Evolutionary conservation across 2,113 vertebrate genomes (phyloP), one percentile per base, ranked within the genome.

Genomic region (Nothocercus nigrocapillus): DNA sequence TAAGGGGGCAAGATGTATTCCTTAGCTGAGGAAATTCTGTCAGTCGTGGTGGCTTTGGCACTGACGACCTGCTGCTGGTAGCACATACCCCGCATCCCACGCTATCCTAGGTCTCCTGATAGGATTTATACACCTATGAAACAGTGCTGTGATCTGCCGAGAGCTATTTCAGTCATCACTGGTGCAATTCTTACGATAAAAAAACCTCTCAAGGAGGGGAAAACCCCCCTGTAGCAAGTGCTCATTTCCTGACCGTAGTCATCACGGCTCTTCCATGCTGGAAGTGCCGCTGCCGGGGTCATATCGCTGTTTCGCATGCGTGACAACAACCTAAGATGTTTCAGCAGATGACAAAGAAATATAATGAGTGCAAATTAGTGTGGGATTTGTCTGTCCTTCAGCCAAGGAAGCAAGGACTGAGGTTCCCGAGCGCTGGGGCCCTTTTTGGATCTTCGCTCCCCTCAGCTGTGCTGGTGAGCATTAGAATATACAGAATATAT

Each of bases 121-220:
- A 68, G 30, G 32, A 69, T 85, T 89, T 47, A 25, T 59, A 24
- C 51, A 24, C 56, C 8, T 44, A 25, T 10, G 13, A 0, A 40
- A 13, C 18, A 27, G 32, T 0, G 1, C 0, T 17, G 75, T 42
- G n/a, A 24, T 73, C n/a, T 74, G 30, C 34, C 36, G 67, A 63
- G 76, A 86, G 40, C 18, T 1, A 17, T 15, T 34, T 36, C 15
- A 51, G 80, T 10, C 21, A 81, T 83, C 30, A 86, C 56, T 68
- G 80, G 38, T 84, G 20, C 56, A 75, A 18, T 92, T 89, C 56
- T 61, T 20, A 10, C 21, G 63, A 20, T 67, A 51, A 88, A 82
- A 25, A 24, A 1, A 25, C 40, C 32, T 47, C 44, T 14, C 20
- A 34, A 19, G 28, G 42, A 30, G 12, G 66, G 13, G 27, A 6